Percentiles rank a stretch among this genome's conserved stretches.
phyloP scores from a whole-genome alignment of 2,797 vertebrate genomes.

The Choloepus didactylus region DNA sequence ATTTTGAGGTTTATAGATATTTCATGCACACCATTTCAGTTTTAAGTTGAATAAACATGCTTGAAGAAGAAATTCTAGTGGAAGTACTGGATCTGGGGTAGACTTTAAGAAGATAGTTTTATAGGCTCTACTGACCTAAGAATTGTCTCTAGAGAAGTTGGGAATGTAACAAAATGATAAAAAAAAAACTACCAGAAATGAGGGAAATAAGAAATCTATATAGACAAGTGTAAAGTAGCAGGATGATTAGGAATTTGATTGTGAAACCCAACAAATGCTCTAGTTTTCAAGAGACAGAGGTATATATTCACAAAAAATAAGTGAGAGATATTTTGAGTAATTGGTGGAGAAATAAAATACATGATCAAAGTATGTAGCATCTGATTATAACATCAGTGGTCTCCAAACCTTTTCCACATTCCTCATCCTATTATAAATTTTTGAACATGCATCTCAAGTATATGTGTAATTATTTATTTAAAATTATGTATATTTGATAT shows the following conservation, averaged over 20 bases:
- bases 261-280: neutral
- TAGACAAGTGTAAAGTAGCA: neutral
- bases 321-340: neutral
- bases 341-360: neutral
- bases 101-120: neutral
- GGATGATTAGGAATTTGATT: slow-evolving; percentile 37
- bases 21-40: neutral
- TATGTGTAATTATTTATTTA: neutral
- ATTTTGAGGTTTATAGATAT: neutral
- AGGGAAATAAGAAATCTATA: neutral
- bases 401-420: neutral
- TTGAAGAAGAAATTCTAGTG: neutral
- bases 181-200: slow-evolving; percentile 7
- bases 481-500: neutral
- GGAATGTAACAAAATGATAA: neutral
- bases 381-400: neutral
- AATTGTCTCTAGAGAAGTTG: neutral
- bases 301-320: neutral
- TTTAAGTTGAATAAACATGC: neutral
- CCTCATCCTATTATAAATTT: neutral
- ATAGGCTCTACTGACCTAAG: neutral
- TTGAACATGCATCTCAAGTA: slow-evolving; percentile 16
- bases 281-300: neutral
- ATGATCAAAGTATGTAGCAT: neutral
- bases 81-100: neutral